Evolutionary conservation across 2,113 vertebrate species (phyloP), one percentile per base, ranked within the genome.

Genomic region (Setophaga petechia): DNA sequence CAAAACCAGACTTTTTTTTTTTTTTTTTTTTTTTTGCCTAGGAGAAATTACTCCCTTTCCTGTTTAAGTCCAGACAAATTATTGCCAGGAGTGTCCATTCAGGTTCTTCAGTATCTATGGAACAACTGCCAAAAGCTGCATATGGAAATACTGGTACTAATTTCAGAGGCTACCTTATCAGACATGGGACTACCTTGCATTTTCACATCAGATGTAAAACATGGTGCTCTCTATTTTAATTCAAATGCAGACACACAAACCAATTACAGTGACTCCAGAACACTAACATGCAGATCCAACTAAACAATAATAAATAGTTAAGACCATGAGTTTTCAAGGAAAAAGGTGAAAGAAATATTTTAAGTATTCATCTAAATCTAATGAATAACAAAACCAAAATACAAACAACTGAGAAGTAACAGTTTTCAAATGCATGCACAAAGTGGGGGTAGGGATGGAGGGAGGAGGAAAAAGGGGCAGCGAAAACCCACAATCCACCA

Each of bases 371-470:
- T 30, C 43, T 74, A 74, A 84, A 84, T 6, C 10, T 54, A 61
- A 35, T 41, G 4, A 37, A 65, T 82, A 89, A 25, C 12, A 61
- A 57, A 55, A 0, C 3, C 1, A n/a, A 61, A 74, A 30, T 24
- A 55, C 54, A 31, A 75, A 61, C 16, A 68, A 62, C 55, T 11
- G 22, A 63, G 25, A 77, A 84, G 39, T 52, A 30, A 73, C 19
- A 69, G 19, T 33, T 84, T 75, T 81, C 51, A 78, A 78, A 78
- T 13, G 57, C 6, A 62, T 17, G 27, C 25, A 83, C 22, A 47
- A 54, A 13, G 37, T 1, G 3, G 12, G 46, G 1, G 21, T 3
- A 4, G 12, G 9, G 15, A 5, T 27, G 24, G 5, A 23, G 4
- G 5, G 5, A 46, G 55, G 28, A 55, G 2, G 11, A 27, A 30